Conservation (phyloP, 2,113 vertebrate genomes). For the Anguilla japonica region DNA sequence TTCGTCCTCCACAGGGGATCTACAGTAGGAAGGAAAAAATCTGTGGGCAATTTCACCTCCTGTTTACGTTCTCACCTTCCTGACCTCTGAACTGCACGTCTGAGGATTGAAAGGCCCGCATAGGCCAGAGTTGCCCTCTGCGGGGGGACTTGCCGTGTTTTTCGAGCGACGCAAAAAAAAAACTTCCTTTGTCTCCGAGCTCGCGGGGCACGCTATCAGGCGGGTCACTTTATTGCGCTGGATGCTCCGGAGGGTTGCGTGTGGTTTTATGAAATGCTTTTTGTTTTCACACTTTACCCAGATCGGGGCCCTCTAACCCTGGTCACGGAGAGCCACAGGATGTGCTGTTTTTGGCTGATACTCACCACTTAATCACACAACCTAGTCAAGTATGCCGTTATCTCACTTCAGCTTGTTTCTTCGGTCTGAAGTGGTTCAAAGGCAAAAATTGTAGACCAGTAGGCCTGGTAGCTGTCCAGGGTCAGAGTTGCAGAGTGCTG, state of each 20-base stretch:
- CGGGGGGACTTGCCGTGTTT: not conserved
- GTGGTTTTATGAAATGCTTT: not conserved
- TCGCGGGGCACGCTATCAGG: not conserved
- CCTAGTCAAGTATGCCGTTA: too few species aligned
- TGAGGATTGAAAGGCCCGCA: not conserved
- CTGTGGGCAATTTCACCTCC: constrained; percentile 8
- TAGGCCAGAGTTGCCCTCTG: not conserved
- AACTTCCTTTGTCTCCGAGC: not conserved
- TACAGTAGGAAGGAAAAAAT: not conserved
- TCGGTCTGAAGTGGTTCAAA: too few species aligned
- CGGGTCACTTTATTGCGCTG: not conserved
- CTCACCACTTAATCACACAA: too few species aligned
- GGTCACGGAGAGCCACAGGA: too few species aligned
- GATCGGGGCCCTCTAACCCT: too few species aligned
- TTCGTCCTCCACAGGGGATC: not conserved
- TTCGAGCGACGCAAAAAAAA: not conserved
- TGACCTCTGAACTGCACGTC: not conserved
- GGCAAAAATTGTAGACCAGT: too few species aligned
- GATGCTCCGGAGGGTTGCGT: not conserved
- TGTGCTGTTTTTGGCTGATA: too few species aligned
- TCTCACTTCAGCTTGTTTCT: too few species aligned
- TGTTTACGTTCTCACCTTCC: not conserved
- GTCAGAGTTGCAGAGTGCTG: too few species aligned
- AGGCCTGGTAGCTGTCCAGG: too few species aligned
- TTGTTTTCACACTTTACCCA: not conserved